Percentiles rank a stretch among this genome's conserved stretches.
Conservation (phyloP, 2,888 invertebrate genomes). For the Crocallis elinguaria region DNA sequence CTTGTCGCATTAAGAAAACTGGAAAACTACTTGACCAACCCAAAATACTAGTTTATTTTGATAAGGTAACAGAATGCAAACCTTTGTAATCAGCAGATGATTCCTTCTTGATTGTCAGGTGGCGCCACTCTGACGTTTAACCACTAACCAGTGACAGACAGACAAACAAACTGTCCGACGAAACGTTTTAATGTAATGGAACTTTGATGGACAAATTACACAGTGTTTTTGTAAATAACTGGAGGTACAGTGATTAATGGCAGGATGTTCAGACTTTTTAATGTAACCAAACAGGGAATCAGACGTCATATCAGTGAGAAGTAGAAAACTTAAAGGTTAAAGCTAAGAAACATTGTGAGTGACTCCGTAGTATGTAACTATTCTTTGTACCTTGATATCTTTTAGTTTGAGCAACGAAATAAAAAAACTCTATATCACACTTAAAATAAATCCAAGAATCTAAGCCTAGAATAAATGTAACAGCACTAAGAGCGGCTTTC, state of each 20-base stretch:
- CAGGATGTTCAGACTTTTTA: slow-evolving; percentile 18
- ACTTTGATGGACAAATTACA: slow-evolving; percentile 39
- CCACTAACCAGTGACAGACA: slow-evolving; percentile 41
- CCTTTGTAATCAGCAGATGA: neutral
- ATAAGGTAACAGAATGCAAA: slow-evolving; percentile 1
- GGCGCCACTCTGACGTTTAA: slow-evolving; percentile 40
- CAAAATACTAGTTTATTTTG: neutral
- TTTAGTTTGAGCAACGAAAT: too few species aligned
- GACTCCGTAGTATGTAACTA: too few species aligned
- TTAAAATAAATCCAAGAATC: too few species aligned
- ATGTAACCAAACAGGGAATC: slow-evolving; percentile 21
- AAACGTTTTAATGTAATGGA: slow-evolving; percentile 56
- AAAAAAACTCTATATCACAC: too few species aligned
- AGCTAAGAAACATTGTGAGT: too few species aligned
- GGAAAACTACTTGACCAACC: neutral
- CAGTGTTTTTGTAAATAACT: slow-evolving; percentile 28
- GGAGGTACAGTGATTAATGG: slow-evolving; percentile 17
- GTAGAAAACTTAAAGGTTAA: too few species aligned
- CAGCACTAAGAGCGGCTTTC: too few species aligned
- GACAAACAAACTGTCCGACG: slow-evolving; percentile 52
- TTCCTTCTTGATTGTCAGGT: slow-evolving; percentile 41
- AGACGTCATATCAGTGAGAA: too few species aligned
- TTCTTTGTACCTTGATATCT: too few species aligned
- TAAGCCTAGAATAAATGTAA: too few species aligned
- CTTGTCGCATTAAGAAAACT: neutral